Evolutionary conservation across 2,888 invertebrate species (phyloP).

Genomic region (Sepioteuthis lessoniana): DNA sequence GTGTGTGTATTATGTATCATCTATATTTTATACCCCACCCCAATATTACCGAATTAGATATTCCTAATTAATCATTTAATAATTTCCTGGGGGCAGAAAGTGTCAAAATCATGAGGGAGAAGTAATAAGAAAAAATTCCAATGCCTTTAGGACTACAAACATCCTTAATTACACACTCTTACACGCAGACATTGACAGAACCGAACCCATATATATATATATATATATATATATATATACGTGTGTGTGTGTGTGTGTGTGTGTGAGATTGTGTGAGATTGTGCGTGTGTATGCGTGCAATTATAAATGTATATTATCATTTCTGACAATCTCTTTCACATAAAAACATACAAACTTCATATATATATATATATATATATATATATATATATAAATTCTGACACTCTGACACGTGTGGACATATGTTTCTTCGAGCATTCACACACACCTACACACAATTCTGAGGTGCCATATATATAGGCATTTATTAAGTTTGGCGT

Average conservation of each 20-base stretch:
- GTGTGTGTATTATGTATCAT: not conserved
- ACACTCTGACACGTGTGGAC: constrained; percentile 6
- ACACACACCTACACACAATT: not conserved
- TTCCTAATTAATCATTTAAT: constrained; percentile 23
- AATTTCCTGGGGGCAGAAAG: not conserved
- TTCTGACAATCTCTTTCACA: not conserved
- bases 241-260: not conserved
- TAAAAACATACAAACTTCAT: not conserved
- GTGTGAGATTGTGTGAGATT: not conserved
- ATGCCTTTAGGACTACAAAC: not conserved
- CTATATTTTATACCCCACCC: not conserved
- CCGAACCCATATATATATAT: not conserved
- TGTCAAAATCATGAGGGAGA: not conserved
- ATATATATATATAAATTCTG: not conserved
- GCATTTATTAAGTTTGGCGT: too few relatives aligned
- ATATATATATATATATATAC: not conserved
- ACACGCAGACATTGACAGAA: not conserved
- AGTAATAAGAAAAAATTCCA: not conserved
- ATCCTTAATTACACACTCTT: constrained; percentile 13
- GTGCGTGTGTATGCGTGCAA: not conserved
- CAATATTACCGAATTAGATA: not conserved
- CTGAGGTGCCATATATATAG: not conserved
- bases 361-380: constrained; percentile 21
- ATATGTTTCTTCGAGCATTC: not conserved
- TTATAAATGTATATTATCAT: not conserved